These are phyloP conservation scores for Physocephala rufipes DNA, from an alignment of 2,888 invertebrate species.

Conservation along the genomic window DNA sequence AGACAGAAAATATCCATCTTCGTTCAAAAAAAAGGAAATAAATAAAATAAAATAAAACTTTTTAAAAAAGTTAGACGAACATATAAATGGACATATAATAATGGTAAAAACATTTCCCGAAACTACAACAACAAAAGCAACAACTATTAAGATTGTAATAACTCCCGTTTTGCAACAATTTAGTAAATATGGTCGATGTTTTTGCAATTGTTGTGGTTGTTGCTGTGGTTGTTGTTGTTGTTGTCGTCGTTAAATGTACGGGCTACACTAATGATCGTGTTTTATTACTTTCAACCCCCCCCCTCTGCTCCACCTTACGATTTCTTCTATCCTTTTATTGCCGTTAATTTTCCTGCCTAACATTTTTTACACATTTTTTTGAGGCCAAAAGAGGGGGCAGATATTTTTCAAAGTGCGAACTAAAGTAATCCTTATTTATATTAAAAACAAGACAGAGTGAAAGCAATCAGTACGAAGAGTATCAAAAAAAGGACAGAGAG, in stretches of 20 bases:
- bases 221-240: constrained; percentile 18
- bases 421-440: not conserved
- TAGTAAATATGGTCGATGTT: constrained; percentile 24
- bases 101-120: constrained; percentile 7
- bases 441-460: not conserved
- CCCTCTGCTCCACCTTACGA: too few species aligned
- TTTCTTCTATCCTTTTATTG: not conserved
- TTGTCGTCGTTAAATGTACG: constrained; percentile 9
- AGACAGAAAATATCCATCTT: not conserved
- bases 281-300: not conserved
- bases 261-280: constrained; percentile 10
- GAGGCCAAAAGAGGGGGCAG: constrained; percentile 15
- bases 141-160: constrained; percentile 20
- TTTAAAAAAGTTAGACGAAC: not conserved
- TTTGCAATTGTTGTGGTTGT: constrained; percentile 16
- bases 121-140: constrained; percentile 5
- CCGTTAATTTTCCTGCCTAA: constrained; percentile 24
- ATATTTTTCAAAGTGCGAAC: constrained; percentile 2
- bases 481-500: not conserved
- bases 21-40: not conserved
- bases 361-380: constrained; percentile 29
- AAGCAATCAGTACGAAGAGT: not conserved
- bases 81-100: constrained; percentile 8
- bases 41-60: not conserved
- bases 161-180: constrained; percentile 12